Percentiles rank a stretch among this genome's conserved stretches.
Evolutionary conservation across 2,113 vertebrate genomes (phyloP).

Genomic region (Sciurus niger): DNA sequence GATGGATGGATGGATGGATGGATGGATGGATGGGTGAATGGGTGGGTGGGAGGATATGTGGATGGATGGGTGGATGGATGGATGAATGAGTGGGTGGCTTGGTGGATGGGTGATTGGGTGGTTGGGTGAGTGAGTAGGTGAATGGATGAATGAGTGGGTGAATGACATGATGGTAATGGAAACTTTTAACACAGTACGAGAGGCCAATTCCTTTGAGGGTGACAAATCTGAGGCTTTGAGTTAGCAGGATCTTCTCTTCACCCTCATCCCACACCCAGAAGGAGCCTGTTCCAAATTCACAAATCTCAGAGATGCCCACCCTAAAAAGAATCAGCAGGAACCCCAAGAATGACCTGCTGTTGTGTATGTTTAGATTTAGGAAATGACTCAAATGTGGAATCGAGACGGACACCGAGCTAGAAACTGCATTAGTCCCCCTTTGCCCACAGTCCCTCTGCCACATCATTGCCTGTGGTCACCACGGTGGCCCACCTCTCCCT

Average conservation of each 20-base stretch:
- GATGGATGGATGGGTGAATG: too few relatives aligned
- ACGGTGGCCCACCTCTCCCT: accelerated
- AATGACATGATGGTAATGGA: not conserved
- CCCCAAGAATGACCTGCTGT: not conserved
- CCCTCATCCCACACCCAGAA: not conserved
- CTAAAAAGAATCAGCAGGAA: not conserved
- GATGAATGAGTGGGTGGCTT: too few relatives aligned
- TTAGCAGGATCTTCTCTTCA: not conserved
- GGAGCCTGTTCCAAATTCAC: not conserved
- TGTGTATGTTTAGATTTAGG: not conserved
- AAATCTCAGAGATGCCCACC: not conserved
- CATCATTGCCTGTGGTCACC: accelerated
- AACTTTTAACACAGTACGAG: not conserved
- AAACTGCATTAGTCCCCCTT: accelerated
- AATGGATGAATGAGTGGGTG: not conserved
- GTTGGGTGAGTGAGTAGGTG: not conserved
- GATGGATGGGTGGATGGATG: not conserved
- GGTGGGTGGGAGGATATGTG: too few relatives aligned
- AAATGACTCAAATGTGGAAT: not conserved
- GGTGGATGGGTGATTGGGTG: too few relatives aligned
- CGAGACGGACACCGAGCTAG: not conserved
- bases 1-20: not conserved
- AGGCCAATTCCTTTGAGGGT: not conserved
- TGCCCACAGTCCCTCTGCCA: accelerated
- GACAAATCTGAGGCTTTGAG: not conserved